Evolutionary conservation across 2,888 invertebrate species (phyloP).

Genomic region (Harpalus rubripes): DNA sequence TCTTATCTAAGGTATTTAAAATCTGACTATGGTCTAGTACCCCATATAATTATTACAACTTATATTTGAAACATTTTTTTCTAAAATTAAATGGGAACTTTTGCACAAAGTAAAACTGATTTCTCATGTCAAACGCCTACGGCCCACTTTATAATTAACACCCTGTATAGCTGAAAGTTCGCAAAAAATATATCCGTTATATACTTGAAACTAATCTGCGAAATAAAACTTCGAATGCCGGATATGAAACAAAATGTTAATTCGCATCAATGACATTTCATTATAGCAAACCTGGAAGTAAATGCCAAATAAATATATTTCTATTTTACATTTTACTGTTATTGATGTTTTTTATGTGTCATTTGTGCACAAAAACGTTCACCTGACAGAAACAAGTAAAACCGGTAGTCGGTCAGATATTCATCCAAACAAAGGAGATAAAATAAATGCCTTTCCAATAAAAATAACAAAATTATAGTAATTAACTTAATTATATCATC

Average conservation of each 20-base stretch:
- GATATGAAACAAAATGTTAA: conserved; percentile 61
- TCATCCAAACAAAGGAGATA: conserved; percentile 32
- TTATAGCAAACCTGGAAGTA: conserved; percentile 66
- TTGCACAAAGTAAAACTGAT: no score
- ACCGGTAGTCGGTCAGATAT: conserved; percentile 42
- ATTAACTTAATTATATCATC: not conserved
- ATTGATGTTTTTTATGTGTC: conserved; percentile 64
- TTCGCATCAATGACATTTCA: conserved; percentile 66
- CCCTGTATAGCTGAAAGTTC: conserved; percentile 27
- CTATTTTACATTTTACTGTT: conserved; percentile 65
- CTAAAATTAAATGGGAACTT: no score
- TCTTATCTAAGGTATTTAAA: no score
- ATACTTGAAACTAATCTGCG: conserved; percentile 52
- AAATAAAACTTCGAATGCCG: conserved; percentile 51
- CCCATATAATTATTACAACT: no score
- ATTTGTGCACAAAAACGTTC: conserved; percentile 53
- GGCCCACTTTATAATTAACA: no score
- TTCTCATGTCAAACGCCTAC: no score
- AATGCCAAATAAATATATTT: conserved; percentile 64
- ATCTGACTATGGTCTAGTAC: no score
- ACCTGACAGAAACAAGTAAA: conserved; percentile 61
- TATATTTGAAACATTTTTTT: no score
- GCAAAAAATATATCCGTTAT: conserved; percentile 45
- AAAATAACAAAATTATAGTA: not conserved
- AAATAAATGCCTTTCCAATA: not conserved